Evolutionary conservation across 2,888 invertebrate species (phyloP).

Genomic region (Troilus luridus): DNA sequence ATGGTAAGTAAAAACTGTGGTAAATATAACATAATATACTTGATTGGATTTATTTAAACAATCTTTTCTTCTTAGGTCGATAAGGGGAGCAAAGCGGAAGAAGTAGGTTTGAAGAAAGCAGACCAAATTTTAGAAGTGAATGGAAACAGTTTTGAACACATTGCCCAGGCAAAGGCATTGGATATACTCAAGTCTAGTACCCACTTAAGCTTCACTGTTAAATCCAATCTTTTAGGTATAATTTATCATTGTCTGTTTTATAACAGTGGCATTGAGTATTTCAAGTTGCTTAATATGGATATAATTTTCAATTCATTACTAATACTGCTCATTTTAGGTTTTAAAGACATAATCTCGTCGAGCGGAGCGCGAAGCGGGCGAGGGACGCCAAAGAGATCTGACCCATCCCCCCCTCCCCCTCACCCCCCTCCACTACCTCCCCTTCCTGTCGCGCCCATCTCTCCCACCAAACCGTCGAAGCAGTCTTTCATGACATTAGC

Average conservation of each 20-base stretch:
- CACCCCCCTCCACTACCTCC: conserved; percentile 66
- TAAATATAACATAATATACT: neutral
- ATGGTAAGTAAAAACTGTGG: conserved; percentile 71
- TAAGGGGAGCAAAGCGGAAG: conserved; percentile 92
- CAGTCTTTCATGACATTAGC: conserved; percentile 86
- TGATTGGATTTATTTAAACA: neutral
- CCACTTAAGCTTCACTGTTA: conserved; percentile 95
- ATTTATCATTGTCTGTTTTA: neutral
- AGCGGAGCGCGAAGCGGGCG: conserved; percentile 75
- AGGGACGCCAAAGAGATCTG: conserved; percentile 80
- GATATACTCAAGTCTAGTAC: conserved; percentile 95
- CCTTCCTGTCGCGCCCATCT: conserved; percentile 64
- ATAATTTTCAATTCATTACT: neutral
- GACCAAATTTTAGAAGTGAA: conserved; percentile 99
- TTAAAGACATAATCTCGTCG: conserved; percentile 80
- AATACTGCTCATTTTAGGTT: conserved; percentile 69
- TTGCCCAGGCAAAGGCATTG: conserved; percentile 90
- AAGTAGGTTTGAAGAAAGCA: conserved; percentile 95
- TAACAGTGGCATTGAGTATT: neutral
- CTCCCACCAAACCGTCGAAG: conserved; percentile 65
- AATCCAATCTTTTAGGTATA: conserved; percentile 91
- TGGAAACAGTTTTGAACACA: conserved; percentile 95
- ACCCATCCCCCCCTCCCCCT: conserved; percentile 73
- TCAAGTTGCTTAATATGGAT: neutral
- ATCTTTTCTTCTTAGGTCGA: conserved; percentile 75